phyloP scores from a whole-genome alignment of 2,113 vertebrate species.

The Urocolius indicus region DNA sequence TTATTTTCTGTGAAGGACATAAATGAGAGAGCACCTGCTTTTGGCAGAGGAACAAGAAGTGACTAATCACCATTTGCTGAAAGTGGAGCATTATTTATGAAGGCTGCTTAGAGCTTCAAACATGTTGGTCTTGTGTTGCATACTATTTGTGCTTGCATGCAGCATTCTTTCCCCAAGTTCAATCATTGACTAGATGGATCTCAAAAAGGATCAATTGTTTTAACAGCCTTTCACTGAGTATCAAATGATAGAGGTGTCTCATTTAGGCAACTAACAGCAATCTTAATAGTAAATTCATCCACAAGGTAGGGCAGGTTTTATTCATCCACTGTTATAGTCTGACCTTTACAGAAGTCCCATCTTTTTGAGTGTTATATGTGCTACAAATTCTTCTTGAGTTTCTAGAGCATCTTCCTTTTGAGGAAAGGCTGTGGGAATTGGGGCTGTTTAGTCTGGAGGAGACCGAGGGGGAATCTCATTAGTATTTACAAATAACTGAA shows the following conservation, averaged over 20 bases:
- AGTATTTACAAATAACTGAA: too few relatives aligned
- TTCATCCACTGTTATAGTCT: background rate
- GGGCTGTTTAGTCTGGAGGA: too few relatives aligned
- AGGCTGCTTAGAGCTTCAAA: background rate
- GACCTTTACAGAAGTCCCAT: constrained; percentile 1
- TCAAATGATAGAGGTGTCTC: background rate
- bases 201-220: background rate
- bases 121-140: background rate
- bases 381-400: background rate
- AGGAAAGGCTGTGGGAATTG: too few relatives aligned
- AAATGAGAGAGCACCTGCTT: background rate
- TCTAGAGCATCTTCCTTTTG: too few relatives aligned
- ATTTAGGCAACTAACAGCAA: background rate
- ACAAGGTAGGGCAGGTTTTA: background rate
- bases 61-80: background rate
- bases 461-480: too few relatives aligned
- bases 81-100: background rate
- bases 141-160: background rate
- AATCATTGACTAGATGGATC: background rate
- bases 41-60: background rate
- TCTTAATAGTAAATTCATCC: background rate
- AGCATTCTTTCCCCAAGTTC: background rate
- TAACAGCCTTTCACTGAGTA: background rate
- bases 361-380: background rate
- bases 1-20: background rate